Percentiles rank a stretch among this genome's conserved stretches.
These are phyloP conservation scores for Hucho hucho DNA, from an alignment of 2,113 vertebrate genomes.

Conservation along the genomic window DNA sequence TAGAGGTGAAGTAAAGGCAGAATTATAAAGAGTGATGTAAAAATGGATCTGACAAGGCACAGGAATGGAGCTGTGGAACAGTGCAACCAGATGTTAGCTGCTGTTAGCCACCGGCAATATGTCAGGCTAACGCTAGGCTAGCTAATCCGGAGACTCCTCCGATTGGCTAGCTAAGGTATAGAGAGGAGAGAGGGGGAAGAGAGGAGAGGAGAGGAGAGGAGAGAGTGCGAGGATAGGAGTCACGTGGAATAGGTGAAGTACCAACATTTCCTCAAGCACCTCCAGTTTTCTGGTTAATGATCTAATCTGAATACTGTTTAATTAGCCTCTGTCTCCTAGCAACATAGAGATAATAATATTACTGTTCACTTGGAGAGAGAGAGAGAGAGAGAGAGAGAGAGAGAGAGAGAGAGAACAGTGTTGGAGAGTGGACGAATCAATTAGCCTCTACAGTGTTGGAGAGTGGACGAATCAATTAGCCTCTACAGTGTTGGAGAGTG, in stretches of 20 bases:
- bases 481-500: too few relatives aligned
- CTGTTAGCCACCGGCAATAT: conserved; percentile 41
- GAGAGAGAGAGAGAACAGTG: conserved; percentile 13
- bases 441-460: too few relatives aligned
- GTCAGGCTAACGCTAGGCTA: not conserved
- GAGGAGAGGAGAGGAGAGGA: too few relatives aligned
- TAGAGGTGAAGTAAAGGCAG: too few relatives aligned
- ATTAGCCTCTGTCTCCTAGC: conserved; percentile 21
- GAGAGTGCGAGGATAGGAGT: not conserved
- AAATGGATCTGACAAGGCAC: conserved; percentile 40
- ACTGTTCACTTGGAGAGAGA: conserved; percentile 23
- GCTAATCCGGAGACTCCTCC: too few relatives aligned
- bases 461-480: too few relatives aligned
- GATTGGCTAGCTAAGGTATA: conserved; percentile 17
- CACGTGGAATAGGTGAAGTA: conserved; percentile 14
- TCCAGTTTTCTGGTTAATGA: conserved; percentile 11
- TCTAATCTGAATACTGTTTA: conserved; percentile 35
- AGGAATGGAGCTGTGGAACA: conserved; percentile 32
- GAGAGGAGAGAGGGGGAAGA: not conserved
- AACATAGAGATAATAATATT: not conserved
- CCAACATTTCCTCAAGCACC: conserved; percentile 33
- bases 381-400: not conserved
- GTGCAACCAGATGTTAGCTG: conserved; percentile 60
- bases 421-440: too few relatives aligned
- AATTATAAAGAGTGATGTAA: not conserved